phyloP scores from a whole-genome alignment of 2,113 vertebrate genomes.

The Vimba vimba region DNA sequence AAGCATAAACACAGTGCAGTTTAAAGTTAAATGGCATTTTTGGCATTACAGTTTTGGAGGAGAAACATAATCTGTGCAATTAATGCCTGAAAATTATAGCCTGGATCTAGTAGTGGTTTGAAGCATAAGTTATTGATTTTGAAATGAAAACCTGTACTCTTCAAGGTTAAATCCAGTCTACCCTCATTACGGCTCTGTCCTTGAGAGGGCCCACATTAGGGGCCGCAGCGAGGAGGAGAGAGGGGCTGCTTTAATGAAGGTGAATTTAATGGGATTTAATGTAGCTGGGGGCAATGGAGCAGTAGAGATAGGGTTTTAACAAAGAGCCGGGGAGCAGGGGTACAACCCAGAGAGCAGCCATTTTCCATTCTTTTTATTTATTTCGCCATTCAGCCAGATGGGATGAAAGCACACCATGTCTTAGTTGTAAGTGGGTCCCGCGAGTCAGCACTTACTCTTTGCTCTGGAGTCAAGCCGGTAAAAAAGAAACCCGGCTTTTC shows the following conservation, averaged over 20 bases:
- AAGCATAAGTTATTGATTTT: slow-evolving; percentile 85
- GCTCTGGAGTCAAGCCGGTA: slow-evolving; percentile 57
- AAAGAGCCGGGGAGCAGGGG: slow-evolving; percentile 82
- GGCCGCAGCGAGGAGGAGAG: slow-evolving; percentile 71
- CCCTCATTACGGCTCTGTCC: slow-evolving; percentile 82
- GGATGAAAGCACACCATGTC: slow-evolving; percentile 71
- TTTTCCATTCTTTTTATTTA: slow-evolving; percentile 81
- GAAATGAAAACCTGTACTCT: slow-evolving; percentile 83
- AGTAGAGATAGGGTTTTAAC: slow-evolving; percentile 84
- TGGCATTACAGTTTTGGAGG: slow-evolving; percentile 59
- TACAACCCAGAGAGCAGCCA: slow-evolving; percentile 76
- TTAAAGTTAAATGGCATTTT: slow-evolving; percentile 73
- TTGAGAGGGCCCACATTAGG: slow-evolving; percentile 78
- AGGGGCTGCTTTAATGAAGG: slow-evolving; percentile 84
- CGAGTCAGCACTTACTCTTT: slow-evolving; percentile 69
- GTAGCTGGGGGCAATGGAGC: slow-evolving; percentile 83
- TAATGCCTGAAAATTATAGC: slow-evolving; percentile 80
- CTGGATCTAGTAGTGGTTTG: slow-evolving; percentile 76
- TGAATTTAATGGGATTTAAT: slow-evolving; percentile 88
- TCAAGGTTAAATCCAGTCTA: slow-evolving; percentile 83
- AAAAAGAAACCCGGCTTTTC: slow-evolving; percentile 61
- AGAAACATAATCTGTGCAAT: slow-evolving; percentile 80
- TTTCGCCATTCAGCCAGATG: slow-evolving; percentile 74
- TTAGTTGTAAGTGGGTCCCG: slow-evolving; percentile 72
- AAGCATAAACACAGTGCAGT: slow-evolving; percentile 57